phyloP scores from a whole-genome alignment of 2,888 invertebrate species.

The Helobdella robusta region DNA sequence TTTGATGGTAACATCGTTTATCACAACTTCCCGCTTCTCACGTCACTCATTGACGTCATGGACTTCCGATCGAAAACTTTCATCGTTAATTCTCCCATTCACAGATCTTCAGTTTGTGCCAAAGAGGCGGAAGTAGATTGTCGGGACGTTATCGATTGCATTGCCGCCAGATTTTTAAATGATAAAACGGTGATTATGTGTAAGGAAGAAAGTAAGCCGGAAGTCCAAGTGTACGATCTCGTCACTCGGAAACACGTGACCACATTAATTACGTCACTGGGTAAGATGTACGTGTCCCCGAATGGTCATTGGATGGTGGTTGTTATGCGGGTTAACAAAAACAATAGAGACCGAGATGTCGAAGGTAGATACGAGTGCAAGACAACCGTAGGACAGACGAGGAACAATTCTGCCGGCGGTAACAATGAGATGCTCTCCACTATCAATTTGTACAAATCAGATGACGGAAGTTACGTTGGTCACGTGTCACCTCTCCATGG shows the following conservation, averaged over 20 bases:
- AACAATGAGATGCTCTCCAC: no score
- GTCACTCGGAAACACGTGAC: constrained; percentile 39
- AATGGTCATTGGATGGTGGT: constrained; percentile 40
- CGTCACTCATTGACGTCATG: constrained; percentile 43
- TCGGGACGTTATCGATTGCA: background rate
- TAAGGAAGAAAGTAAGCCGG: constrained; percentile 39
- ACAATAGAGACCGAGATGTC: no score
- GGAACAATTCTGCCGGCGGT: no score
- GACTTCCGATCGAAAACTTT: constrained; percentile 34
- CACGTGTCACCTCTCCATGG: constrained; percentile 3
- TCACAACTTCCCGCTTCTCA: constrained; percentile 40
- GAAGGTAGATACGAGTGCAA: no score
- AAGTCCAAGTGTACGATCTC: constrained; percentile 41
- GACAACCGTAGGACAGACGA: background rate
- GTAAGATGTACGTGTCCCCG: constrained; percentile 43
- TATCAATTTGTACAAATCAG: constrained; percentile 2
- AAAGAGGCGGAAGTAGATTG: constrained; percentile 15
- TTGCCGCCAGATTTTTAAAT: background rate
- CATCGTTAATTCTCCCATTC: constrained; percentile 7
- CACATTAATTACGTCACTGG: constrained; percentile 42
- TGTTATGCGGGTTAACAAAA: constrained; percentile 43
- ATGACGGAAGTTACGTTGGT: constrained; percentile 16
- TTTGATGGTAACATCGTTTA: no score
- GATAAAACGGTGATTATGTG: constrained; percentile 34
- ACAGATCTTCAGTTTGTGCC: constrained; percentile 7